These are phyloP conservation scores for Argyra leucocephala DNA, from an alignment of 2,888 invertebrate species.

Conservation along the genomic window DNA sequence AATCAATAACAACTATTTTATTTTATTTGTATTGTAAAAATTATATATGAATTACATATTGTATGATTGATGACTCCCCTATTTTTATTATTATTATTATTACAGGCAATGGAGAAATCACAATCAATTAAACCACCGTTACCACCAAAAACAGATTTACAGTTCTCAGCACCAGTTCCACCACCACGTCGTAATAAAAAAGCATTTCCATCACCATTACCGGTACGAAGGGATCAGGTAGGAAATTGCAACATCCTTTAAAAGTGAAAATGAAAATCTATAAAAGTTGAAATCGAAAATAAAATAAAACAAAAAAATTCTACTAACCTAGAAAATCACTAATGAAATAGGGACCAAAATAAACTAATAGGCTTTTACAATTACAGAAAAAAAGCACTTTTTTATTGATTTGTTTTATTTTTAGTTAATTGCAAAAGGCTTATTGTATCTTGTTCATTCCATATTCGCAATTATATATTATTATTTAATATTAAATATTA, in stretches of 20 bases:
- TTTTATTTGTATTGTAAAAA: too few relatives aligned
- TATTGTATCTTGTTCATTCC: too few relatives aligned
- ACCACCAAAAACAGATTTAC: constrained; percentile 50
- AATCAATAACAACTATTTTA: neutral
- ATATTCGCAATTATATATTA: too few relatives aligned
- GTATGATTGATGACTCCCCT: constrained; percentile 13
- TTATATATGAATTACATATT: constrained; percentile 9
- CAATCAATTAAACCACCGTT: constrained; percentile 48
- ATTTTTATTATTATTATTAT: constrained; percentile 6
- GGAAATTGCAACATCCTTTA: constrained; percentile 44
- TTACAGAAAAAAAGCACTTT: too few relatives aligned
- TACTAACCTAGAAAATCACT: too few relatives aligned
- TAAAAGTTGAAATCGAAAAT: too few relatives aligned
- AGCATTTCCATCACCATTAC: constrained; percentile 46
- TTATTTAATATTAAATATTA: too few relatives aligned
- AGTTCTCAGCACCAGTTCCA: constrained; percentile 48
- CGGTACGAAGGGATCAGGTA: constrained; percentile 45
- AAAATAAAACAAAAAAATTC: too few relatives aligned
- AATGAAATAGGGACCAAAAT: too few relatives aligned
- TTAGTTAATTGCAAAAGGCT: too few relatives aligned
- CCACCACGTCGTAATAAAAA: constrained; percentile 55
- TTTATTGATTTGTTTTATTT: too few relatives aligned
- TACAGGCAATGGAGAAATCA: constrained; percentile 36
- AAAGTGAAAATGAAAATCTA: constrained; percentile 18
- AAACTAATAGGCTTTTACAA: too few relatives aligned